Percentiles rank a stretch among this genome's conserved stretches.
Conservation (phyloP, 2,888 invertebrate species). For the Melitaea athalia region DNA sequence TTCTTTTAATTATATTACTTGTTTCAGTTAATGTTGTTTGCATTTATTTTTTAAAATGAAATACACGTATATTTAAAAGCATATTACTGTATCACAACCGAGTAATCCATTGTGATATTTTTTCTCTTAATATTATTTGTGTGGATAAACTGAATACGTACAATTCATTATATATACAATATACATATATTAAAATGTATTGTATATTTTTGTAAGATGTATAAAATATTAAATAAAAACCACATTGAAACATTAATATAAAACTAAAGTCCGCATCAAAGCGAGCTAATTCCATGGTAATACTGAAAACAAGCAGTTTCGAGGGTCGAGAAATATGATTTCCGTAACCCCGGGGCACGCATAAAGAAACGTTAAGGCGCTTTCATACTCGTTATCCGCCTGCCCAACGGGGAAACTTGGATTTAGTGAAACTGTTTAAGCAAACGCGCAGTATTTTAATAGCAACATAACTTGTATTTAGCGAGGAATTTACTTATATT, state of each 20-base stretch:
- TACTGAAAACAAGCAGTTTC: constrained; percentile 57
- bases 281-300: constrained; percentile 52
- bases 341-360: constrained; percentile 45
- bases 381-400: constrained; percentile 52
- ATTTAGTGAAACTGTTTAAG: constrained; percentile 41
- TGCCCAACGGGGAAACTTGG: constrained; percentile 42
- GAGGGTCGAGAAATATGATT: constrained; percentile 58
- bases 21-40: too few relatives aligned
- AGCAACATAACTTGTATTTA: constrained; percentile 10
- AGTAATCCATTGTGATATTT: too few relatives aligned
- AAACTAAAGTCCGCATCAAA: constrained; percentile 24
- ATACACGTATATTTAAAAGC: too few relatives aligned
- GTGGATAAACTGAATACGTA: too few relatives aligned
- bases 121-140: too few relatives aligned
- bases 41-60: too few relatives aligned
- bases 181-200: neutral
- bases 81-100: too few relatives aligned
- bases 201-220: neutral
- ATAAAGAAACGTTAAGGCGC: constrained; percentile 58
- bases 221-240: neutral
- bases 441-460: constrained; percentile 28
- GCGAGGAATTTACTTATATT: constrained; percentile 11
- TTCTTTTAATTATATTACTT: too few relatives aligned
- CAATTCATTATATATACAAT: too few relatives aligned
- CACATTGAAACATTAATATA: neutral